Conservation (phyloP, 2,113 vertebrate genomes). For the Rhabdomys dilectus region DNA sequence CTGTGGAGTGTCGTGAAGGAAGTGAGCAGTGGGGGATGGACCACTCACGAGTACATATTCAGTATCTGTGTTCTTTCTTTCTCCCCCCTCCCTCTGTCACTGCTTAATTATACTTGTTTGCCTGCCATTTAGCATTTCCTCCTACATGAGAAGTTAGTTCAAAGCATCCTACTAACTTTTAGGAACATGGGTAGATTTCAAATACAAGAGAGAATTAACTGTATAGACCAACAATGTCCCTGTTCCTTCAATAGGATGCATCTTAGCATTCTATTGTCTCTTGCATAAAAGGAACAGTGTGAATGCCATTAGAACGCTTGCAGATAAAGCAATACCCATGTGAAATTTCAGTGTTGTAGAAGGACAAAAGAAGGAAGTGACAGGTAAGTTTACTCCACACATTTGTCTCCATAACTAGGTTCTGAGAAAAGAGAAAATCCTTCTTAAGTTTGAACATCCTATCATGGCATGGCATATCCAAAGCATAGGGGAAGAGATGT, state of each 20-base stretch:
- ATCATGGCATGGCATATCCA: not conserved
- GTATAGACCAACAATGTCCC: slow-evolving; percentile 20
- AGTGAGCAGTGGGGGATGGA: not conserved
- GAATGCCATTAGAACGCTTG: not conserved
- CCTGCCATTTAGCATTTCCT: slow-evolving; percentile 8
- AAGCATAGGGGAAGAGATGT: not conserved
- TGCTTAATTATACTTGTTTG: slow-evolving; percentile 7
- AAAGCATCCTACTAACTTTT: slow-evolving; percentile 4
- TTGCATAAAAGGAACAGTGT: not conserved
- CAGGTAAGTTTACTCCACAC: not conserved
- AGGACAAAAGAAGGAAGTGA: not conserved
- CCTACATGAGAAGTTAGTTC: slow-evolving; percentile 37
- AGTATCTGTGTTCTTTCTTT: not conserved
- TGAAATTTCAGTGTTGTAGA: not conserved
- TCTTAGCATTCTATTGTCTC: not conserved
- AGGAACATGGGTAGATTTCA: slow-evolving; percentile 30
- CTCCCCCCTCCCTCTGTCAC: not conserved
- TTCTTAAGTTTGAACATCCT: slow-evolving; percentile 3
- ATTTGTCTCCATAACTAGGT: slow-evolving; percentile 12
- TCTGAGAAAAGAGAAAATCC: slow-evolving; percentile 13
- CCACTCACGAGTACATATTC: not conserved
- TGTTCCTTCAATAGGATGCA: not conserved
- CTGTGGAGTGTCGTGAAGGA: slow-evolving; percentile 22
- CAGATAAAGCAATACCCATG: slow-evolving; percentile 6
- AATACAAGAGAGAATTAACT: slow-evolving; percentile 4